These are phyloP conservation scores for Drosophila prostipennis DNA, from an alignment of 2,888 invertebrate genomes.

Conservation along the genomic window DNA sequence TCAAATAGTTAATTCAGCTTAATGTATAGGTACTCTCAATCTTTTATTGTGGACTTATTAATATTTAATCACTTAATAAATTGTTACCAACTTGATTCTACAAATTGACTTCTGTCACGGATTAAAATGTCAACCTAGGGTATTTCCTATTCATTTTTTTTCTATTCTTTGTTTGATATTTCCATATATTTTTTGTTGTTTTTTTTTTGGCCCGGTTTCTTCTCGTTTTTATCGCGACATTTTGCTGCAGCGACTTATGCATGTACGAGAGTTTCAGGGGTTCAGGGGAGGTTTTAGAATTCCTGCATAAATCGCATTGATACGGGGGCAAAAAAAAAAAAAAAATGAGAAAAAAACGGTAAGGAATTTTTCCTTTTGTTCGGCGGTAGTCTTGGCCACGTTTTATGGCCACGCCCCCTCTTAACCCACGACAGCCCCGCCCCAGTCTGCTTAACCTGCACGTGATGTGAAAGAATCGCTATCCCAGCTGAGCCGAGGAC, in stretches of 20 bases:
- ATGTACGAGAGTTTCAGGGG: constrained; percentile 10
- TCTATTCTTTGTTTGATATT: background rate
- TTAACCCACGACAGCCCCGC: constrained; percentile 24
- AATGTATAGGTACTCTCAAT: too few relatives aligned
- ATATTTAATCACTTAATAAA: too few relatives aligned
- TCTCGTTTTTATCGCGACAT: constrained; percentile 39
- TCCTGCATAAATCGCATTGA: constrained; percentile 76
- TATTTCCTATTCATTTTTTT: background rate
- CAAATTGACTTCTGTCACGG: constrained; percentile 3
- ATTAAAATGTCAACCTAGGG: background rate
- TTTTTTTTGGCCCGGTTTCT: background rate
- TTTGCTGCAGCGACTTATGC: constrained; percentile 43
- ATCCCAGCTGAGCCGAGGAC: constrained; percentile 35
- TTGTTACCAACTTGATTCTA: background rate
- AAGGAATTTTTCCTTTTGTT: constrained; percentile 31
- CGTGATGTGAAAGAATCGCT: constrained; percentile 54
- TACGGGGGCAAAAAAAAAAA: constrained; percentile 43
- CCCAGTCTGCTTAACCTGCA: constrained; percentile 55
- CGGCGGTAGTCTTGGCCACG: constrained; percentile 41
- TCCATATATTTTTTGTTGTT: background rate
- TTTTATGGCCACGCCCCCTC: constrained; percentile 44
- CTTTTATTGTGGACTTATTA: too few relatives aligned
- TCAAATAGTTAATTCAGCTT: too few relatives aligned
- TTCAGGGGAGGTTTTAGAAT: constrained; percentile 8
- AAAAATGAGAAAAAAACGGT: constrained; percentile 6